Conservation (phyloP, 2,888 invertebrate genomes). For the Sylvicola cinctus region DNA sequence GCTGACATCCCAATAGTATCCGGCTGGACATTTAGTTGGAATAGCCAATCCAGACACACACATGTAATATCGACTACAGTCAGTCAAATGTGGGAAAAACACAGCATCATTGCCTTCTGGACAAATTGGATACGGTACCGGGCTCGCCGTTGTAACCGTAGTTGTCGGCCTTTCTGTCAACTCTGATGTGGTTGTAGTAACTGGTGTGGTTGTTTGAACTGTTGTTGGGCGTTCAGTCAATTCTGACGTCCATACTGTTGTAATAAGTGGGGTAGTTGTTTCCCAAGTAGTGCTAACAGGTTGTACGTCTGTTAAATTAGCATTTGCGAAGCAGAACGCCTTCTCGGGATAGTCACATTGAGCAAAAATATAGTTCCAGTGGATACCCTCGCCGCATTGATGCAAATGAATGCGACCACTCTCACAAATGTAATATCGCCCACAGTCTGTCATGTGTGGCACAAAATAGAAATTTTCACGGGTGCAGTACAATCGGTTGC, state of each 20-base stretch:
- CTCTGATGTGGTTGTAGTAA: neutral
- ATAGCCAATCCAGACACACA: neutral
- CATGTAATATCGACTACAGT: neutral
- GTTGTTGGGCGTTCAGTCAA: neutral
- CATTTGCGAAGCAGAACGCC: neutral
- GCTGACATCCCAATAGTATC: neutral
- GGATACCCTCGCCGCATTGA: constrained; percentile 15
- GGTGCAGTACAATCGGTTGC: constrained; percentile 10
- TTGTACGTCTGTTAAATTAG: neutral
- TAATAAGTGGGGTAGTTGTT: neutral
- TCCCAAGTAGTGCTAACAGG: neutral
- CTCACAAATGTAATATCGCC: constrained; percentile 18
- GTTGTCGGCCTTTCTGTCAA: neutral
- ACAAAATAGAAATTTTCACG: constrained; percentile 21
- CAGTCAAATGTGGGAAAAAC: neutral
- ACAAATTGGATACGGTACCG: neutral
- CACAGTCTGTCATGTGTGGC: constrained; percentile 18
- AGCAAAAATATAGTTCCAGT: constrained; percentile 15
- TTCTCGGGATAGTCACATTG: neutral
- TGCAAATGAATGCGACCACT: constrained; percentile 18
- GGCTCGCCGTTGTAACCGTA: neutral
- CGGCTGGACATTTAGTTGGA: neutral
- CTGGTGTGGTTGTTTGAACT: neutral
- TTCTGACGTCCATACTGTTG: neutral
- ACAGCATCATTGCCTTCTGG: neutral